Conservation (phyloP, 2,113 vertebrate genomes). For the Lophotis ruficrista region DNA sequence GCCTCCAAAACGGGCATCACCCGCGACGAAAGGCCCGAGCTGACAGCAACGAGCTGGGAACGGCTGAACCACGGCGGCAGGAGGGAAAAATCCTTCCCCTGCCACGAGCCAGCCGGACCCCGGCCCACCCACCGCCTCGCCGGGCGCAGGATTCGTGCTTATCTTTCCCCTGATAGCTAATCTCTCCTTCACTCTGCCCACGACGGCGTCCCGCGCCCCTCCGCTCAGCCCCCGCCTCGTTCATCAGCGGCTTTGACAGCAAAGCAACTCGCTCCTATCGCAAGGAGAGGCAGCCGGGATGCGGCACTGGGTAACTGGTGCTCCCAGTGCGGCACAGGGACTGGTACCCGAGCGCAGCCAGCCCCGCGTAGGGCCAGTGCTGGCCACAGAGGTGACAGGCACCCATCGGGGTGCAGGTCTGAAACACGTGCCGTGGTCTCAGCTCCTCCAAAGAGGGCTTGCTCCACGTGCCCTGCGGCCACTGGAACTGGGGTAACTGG, state of each 20-base stretch:
- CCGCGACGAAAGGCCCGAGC: fast-evolving
- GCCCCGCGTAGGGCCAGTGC: fast-evolving
- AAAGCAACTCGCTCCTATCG: neutral
- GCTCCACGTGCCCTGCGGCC: neutral
- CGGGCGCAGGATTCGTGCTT: neutral
- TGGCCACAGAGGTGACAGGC: neutral
- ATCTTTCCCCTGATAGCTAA: neutral
- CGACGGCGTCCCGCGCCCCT: neutral
- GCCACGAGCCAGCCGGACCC: neutral
- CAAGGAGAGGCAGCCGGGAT: neutral
- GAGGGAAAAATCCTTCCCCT: neutral
- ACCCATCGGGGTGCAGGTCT: fast-evolving
- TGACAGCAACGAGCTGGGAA: neutral
- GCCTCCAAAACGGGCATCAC: neutral
- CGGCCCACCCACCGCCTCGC: neutral
- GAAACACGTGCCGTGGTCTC: neutral
- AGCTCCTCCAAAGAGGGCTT: neutral
- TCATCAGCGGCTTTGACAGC: neutral
- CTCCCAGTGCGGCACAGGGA: neutral
- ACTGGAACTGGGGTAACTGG: neutral
- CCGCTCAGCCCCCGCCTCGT: neutral
- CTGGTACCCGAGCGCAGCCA: neutral
- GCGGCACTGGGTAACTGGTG: neutral
- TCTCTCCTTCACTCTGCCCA: neutral
- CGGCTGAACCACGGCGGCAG: neutral